Conservation (phyloP, 2,888 invertebrate genomes). For the Teleogryllus oceanicus region DNA sequence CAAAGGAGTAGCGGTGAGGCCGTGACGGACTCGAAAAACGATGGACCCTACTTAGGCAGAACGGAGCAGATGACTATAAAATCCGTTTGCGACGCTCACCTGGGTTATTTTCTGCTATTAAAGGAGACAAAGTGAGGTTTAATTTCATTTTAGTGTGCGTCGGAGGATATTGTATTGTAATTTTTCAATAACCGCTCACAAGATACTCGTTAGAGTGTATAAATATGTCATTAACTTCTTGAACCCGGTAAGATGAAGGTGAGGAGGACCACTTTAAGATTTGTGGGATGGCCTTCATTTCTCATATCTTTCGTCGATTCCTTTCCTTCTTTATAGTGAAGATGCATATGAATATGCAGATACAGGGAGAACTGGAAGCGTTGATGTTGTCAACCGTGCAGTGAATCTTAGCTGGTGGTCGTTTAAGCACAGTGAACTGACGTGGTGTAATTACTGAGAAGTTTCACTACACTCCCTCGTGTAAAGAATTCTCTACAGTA, state of each 20-base stretch:
- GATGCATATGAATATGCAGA: too few relatives aligned
- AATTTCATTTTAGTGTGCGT: constrained; percentile 1
- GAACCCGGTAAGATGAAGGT: background rate
- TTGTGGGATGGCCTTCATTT: too few relatives aligned
- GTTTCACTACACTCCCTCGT: too few relatives aligned
- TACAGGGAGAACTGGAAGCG: too few relatives aligned
- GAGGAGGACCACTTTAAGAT: too few relatives aligned
- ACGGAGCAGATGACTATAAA: constrained; percentile 1
- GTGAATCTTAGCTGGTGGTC: too few relatives aligned
- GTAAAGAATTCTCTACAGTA: too few relatives aligned
- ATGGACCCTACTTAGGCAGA: constrained; percentile 6
- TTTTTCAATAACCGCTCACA: background rate
- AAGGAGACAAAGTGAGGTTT: background rate
- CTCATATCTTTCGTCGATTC: too few relatives aligned
- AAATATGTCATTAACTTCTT: constrained; percentile 2
- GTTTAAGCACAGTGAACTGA: too few relatives aligned
- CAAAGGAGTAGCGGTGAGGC: background rate
- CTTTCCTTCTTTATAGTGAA: too few relatives aligned
- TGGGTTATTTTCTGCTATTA: constrained; percentile 8
- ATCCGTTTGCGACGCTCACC: constrained; percentile 1
- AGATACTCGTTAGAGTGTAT: background rate
- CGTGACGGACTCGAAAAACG: background rate
- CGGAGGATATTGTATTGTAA: background rate
- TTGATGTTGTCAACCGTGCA: too few relatives aligned
- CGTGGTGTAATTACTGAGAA: too few relatives aligned